A percentile compares a stretch with the other conserved stretches of the same genome.
Evolutionary conservation across 2,113 vertebrate genomes (phyloP).

Genomic region (Artemisiospiza belli): DNA sequence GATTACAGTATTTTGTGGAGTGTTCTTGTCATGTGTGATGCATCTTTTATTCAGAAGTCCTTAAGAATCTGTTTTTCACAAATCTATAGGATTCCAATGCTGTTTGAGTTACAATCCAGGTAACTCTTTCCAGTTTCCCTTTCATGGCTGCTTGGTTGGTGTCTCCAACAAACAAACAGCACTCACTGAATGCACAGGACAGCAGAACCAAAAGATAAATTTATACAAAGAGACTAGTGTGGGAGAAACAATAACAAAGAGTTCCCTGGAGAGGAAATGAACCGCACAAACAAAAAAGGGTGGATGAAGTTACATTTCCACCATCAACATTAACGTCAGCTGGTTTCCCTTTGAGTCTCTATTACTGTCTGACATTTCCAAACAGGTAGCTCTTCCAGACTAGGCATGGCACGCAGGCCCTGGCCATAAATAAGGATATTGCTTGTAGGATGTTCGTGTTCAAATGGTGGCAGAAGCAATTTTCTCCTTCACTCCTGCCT

Average conservation of each 20-base stretch:
- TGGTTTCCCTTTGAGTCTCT: background rate
- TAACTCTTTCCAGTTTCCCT: background rate
- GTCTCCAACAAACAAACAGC: background rate
- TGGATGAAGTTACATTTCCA: background rate
- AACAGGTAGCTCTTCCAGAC: background rate
- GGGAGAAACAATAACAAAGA: background rate
- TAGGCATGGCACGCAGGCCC: background rate
- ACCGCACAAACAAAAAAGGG: conserved; percentile 6
- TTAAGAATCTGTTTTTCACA: background rate
- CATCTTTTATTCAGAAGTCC: background rate
- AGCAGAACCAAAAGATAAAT: background rate
- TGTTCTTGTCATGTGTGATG: background rate
- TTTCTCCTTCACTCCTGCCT: background rate
- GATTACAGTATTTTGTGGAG: background rate
- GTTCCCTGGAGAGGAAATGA: conserved; percentile 34
- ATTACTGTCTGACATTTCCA: background rate
- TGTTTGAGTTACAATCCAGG: background rate
- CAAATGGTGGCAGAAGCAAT: background rate
- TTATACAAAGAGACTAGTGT: background rate
- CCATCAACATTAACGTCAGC: background rate
- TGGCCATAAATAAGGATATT: background rate
- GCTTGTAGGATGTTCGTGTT: background rate
- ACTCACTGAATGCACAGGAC: background rate
- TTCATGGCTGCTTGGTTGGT: background rate
- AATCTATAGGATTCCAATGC: fast-evolving